Base-by-base conservation (phyloP, 1,140 invertebrate species). In the Lethrus apterus region DNA sequence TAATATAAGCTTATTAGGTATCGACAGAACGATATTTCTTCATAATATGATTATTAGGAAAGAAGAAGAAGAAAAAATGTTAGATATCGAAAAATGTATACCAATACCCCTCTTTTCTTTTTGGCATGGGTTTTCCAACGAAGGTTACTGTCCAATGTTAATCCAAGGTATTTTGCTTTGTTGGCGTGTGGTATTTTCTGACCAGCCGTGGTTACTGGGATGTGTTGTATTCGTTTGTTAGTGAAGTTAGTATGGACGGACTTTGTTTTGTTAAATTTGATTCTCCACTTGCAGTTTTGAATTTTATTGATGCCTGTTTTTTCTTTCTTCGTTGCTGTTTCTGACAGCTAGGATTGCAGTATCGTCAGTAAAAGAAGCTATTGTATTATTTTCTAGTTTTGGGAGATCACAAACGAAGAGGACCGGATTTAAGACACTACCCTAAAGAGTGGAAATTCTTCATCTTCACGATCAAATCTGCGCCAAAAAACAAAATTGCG, bases 391-490 rank as follows among this genome's bases (percentile, higher is more conserved):
- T 17, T 48, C 19, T 8, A 17, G 14, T 15, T 20, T 36, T 14
- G 60, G 58, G 8, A 64, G 32, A 35, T 64, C 60, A 34, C 34
- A 36, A 14, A 52, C 44, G 40, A 59, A 64, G 1, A 65, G 46
- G 2, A 64, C 15, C 7, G 63, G 63, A 0, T 52, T 57, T 23
- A 63, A 35, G 1, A 63, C 57, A 45, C 58, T 62, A 17, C 62
- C 57, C 45, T 66, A n/a, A n/a, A n/a, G n/a, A n/a, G 62, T 9
- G 64, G 62, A 1, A 64, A 56, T 19, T 60, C 55, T 46, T 54
- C 57, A 18, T 44, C 4, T n/a, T n/a, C n/a, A n/a, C n/a, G n/a
- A n/a, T n/a, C n/a, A n/a, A n/a, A n/a, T n/a, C n/a, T n/a, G n/a
- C n/a, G n/a, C n/a, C n/a, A n/a, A n/a, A n/a, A n/a, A n/a, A n/a